These are phyloP conservation scores for Bubalus kerabau DNA, from an alignment of 2,113 vertebrate genomes.

Conservation along the genomic window DNA sequence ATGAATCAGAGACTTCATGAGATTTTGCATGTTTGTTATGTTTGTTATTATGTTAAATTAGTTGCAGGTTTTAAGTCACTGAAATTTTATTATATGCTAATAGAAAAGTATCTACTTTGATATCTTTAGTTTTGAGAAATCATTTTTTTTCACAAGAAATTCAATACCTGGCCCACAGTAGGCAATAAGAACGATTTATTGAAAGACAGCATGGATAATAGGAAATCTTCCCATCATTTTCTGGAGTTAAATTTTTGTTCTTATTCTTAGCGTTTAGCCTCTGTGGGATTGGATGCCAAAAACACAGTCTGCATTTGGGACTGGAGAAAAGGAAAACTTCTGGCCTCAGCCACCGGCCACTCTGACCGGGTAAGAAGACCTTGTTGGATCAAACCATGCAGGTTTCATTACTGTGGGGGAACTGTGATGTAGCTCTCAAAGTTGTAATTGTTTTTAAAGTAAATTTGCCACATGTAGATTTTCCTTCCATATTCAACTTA, in stretches of 20 bases:
- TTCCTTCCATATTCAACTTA: background rate
- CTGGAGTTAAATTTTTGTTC: conserved; percentile 49
- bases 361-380: conserved; percentile 85
- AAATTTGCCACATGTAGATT: background rate
- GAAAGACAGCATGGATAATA: background rate
- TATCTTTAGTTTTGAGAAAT: conserved; percentile 6
- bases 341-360: conserved; percentile 95
- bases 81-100: background rate
- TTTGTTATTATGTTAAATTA: background rate
- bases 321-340: conserved; percentile 93
- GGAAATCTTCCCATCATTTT: background rate
- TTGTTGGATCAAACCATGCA: background rate
- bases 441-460: background rate
- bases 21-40: background rate
- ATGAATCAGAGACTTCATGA: background rate
- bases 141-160: background rate
- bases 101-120: background rate
- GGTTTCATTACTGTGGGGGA: background rate
- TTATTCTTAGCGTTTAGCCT: conserved; percentile 87
- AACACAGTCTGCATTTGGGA: conserved; percentile 97
- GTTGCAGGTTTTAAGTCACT: background rate
- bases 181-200: background rate
- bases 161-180: background rate
- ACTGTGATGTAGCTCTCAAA: background rate
- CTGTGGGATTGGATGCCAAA: conserved; percentile 96